Percentiles rank a stretch among this genome's conserved stretches.
Evolutionary conservation across 2,113 vertebrate genomes (phyloP).

Genomic region (Dolichotis patagonum): DNA sequence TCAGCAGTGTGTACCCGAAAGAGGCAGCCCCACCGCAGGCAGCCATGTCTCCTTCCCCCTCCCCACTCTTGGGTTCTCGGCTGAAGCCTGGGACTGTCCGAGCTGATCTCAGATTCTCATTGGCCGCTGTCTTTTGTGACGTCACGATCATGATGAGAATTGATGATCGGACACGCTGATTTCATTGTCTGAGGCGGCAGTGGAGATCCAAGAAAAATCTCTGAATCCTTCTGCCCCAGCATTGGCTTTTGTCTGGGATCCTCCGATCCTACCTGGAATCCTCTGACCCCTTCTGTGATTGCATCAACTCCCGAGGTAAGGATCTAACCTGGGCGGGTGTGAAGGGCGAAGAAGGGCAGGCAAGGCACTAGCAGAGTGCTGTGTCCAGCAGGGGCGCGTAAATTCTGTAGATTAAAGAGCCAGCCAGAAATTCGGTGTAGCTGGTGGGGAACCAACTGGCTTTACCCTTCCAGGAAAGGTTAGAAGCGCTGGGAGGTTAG

Average conservation of each 20-base stretch:
- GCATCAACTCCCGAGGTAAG: slow-evolving; percentile 78
- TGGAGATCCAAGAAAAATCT: slow-evolving; percentile 91
- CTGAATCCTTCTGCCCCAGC: slow-evolving; percentile 87
- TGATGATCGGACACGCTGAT: slow-evolving; percentile 99
- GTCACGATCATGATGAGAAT: slow-evolving; percentile 99
- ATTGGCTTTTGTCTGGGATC: slow-evolving; percentile 50
- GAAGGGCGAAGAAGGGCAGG: slow-evolving; percentile 55
- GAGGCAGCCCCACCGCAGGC: slow-evolving; percentile 55
- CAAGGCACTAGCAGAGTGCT: slow-evolving; percentile 37
- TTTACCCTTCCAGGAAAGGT: not conserved
- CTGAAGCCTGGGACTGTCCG: slow-evolving; percentile 85
- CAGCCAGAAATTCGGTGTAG: slow-evolving; percentile 51
- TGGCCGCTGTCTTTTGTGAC: slow-evolving; percentile 94
- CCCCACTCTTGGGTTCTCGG: slow-evolving; percentile 76
- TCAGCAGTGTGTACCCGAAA: not conserved
- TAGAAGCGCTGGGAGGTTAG: slow-evolving; percentile 37
- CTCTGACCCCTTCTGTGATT: slow-evolving; percentile 37
- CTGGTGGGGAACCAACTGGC: slow-evolving; percentile 28
- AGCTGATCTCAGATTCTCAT: slow-evolving; percentile 90
- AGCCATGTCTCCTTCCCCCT: slow-evolving; percentile 65
- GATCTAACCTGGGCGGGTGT: slow-evolving; percentile 9
- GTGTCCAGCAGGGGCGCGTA: slow-evolving; percentile 40
- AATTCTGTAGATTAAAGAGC: slow-evolving; percentile 57
- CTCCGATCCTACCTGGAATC: slow-evolving; percentile 46
- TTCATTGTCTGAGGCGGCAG: slow-evolving; percentile 97